Percentiles rank a stretch among this genome's conserved stretches.
Evolutionary conservation across 2,797 vertebrate species (phyloP).

Genomic region (Poeciliopsis gracilis): DNA sequence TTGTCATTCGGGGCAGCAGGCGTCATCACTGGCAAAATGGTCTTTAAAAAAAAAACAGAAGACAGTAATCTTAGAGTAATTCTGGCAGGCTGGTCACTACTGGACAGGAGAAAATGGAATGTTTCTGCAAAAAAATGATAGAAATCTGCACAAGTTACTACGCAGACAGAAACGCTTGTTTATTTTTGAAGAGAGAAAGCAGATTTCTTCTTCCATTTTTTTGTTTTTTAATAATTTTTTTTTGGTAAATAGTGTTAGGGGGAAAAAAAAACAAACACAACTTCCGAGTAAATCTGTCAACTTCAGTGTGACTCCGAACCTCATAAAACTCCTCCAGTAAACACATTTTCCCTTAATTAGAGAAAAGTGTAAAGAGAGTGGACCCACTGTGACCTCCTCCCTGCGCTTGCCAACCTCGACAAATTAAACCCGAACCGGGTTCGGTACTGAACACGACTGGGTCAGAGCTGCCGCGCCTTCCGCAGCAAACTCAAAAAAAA

Average conservation of each 20-base stretch:
- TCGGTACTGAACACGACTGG: constrained; percentile 9
- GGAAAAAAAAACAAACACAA: neutral
- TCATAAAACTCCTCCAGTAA: neutral
- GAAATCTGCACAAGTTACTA: neutral
- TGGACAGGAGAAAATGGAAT: neutral
- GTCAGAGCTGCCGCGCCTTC: constrained; percentile 20
- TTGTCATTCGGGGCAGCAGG: neutral
- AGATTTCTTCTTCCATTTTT: neutral
- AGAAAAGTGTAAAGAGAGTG: constrained; percentile 41
- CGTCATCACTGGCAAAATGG: neutral
- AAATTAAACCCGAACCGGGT: constrained; percentile 21
- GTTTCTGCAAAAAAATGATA: neutral
- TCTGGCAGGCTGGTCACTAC: neutral
- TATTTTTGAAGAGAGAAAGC: neutral
- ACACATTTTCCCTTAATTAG: constrained; percentile 29
- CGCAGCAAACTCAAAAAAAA: neutral
- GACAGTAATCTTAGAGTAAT: neutral
- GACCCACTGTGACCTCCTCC: constrained; percentile 24
- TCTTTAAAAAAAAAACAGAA: neutral
- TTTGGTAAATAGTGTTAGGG: neutral
- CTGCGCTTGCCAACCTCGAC: constrained; percentile 1
- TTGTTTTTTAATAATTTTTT: neutral
- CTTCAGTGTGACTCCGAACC: neutral
- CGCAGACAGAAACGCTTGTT: neutral
- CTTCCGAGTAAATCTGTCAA: neutral